Conservation (phyloP, 2,888 invertebrate species). For the Erynnis tages region DNA sequence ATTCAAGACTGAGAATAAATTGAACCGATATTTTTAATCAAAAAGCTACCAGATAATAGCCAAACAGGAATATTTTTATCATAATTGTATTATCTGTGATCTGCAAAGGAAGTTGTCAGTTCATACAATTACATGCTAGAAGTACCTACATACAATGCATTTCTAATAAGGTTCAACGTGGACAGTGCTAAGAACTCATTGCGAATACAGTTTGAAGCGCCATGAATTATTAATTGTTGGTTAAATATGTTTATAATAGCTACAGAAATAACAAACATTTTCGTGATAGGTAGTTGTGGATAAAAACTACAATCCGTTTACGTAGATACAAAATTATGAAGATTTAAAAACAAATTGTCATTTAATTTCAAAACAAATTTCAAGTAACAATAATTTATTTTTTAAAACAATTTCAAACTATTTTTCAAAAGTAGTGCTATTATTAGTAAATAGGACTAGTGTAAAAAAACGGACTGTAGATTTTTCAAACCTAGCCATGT, state of each 20-base stretch:
- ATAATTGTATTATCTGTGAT: conserved; percentile 20
- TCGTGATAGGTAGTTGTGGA: too few relatives aligned
- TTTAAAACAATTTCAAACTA: too few relatives aligned
- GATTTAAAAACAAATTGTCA: too few relatives aligned
- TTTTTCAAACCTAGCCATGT: too few relatives aligned
- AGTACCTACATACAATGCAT: conserved; percentile 17
- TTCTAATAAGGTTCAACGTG: conserved; percentile 1
- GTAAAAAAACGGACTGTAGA: too few relatives aligned
- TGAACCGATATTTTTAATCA: neutral
- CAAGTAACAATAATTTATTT: too few relatives aligned
- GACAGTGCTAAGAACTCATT: conserved; percentile 8
- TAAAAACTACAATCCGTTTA: too few relatives aligned
- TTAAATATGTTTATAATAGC: conserved; percentile 4
- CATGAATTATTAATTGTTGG: conserved; percentile 7
- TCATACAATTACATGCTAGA: conserved; percentile 19
- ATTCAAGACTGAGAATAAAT: neutral
- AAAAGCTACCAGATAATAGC: neutral
- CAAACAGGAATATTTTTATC: conserved; percentile 13
- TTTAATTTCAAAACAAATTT: too few relatives aligned
- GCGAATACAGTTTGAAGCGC: neutral
- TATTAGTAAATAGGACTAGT: too few relatives aligned
- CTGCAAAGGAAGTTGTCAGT: conserved; percentile 6
- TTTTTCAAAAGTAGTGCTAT: too few relatives aligned
- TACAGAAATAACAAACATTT: neutral
- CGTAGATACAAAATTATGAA: too few relatives aligned